A percentile compares a stretch with the other conserved stretches of the same genome.
Conservation (phyloP, 2,888 invertebrate genomes). For the Plagodis dolabraria region DNA sequence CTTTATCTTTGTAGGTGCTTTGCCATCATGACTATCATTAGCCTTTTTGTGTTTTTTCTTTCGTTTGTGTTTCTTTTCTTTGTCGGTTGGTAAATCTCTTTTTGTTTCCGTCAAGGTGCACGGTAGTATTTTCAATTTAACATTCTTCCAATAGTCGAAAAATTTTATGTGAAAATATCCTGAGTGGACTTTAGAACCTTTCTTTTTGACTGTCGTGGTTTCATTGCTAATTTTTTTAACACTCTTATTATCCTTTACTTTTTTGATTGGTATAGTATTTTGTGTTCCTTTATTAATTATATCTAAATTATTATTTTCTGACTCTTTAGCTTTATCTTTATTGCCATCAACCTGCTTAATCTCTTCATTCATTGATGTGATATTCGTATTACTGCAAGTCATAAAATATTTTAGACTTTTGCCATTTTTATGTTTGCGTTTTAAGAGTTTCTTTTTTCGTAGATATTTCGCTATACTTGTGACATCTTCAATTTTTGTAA, state of each 20-base stretch:
- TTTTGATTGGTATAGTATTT: neutral
- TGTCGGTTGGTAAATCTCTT: constrained; percentile 19
- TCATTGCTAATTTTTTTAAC: neutral
- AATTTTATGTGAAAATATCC: constrained; percentile 12
- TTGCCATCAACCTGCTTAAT: neutral
- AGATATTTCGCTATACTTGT: constrained; percentile 17
- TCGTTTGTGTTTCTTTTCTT: constrained; percentile 51
- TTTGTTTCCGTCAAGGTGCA: constrained; percentile 19
- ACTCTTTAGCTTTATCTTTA: neutral
- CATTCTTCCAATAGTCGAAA: constrained; percentile 42
- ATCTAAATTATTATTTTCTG: constrained; percentile 1
- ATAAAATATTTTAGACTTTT: constrained; percentile 7
- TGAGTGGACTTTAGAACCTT: constrained; percentile 3
- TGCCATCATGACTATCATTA: constrained; percentile 5
- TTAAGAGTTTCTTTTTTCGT: constrained; percentile 16
- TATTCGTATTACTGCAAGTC: constrained; percentile 9
- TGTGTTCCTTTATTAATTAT: neutral
- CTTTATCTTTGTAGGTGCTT: neutral
- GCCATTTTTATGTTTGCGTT: constrained; percentile 3
- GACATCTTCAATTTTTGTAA: constrained; percentile 8
- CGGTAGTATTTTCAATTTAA: constrained; percentile 34
- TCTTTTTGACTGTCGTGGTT: neutral
- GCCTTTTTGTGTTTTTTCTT: constrained; percentile 35
- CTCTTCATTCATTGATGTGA: neutral
- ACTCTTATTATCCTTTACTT: neutral